Evolutionary conservation across 2,888 invertebrate genomes (phyloP).

Genomic region (Reticulitermes lucifugus): DNA sequence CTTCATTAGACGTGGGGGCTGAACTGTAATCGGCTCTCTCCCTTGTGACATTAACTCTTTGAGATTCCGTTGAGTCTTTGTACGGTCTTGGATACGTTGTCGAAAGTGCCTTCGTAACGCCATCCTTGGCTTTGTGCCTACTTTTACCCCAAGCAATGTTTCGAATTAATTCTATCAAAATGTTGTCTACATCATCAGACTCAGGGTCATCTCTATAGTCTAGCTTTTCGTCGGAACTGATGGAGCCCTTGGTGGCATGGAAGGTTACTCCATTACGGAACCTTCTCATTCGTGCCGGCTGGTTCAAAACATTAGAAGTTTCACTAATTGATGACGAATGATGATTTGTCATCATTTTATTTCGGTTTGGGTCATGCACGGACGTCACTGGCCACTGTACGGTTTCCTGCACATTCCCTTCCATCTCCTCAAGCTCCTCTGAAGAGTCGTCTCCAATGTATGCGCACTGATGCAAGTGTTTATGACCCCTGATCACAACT

Average conservation of each 20-base stretch:
- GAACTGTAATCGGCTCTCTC: not conserved
- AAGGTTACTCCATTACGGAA: constrained; percentile 47
- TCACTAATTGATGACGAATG: not conserved
- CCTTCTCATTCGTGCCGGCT: constrained; percentile 48
- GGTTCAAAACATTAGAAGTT: constrained; percentile 27
- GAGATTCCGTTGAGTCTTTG: not conserved
- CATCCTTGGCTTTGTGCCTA: constrained; percentile 45
- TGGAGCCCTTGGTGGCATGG: constrained; percentile 40
- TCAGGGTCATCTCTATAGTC: constrained; percentile 57
- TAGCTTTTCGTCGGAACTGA: constrained; percentile 46
- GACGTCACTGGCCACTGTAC: constrained; percentile 28
- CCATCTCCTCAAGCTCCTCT: constrained; percentile 77
- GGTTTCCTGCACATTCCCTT: constrained; percentile 65
- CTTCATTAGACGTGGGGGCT: constrained; percentile 61
- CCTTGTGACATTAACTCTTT: not conserved
- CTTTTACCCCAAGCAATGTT: constrained; percentile 53
- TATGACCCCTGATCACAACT: constrained; percentile 81
- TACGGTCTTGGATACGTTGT: not conserved
- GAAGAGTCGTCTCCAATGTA: constrained; percentile 86
- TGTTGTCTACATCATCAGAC: constrained; percentile 57
- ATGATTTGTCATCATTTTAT: not conserved
- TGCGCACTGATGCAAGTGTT: constrained; percentile 81
- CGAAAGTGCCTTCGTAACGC: not conserved
- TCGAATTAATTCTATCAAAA: constrained; percentile 52
- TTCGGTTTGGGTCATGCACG: not conserved